Evolutionary conservation across 2,888 invertebrate species (phyloP), one percentile per base, ranked within the genome.

Genomic region (Dasysyrphus albostriatus): DNA sequence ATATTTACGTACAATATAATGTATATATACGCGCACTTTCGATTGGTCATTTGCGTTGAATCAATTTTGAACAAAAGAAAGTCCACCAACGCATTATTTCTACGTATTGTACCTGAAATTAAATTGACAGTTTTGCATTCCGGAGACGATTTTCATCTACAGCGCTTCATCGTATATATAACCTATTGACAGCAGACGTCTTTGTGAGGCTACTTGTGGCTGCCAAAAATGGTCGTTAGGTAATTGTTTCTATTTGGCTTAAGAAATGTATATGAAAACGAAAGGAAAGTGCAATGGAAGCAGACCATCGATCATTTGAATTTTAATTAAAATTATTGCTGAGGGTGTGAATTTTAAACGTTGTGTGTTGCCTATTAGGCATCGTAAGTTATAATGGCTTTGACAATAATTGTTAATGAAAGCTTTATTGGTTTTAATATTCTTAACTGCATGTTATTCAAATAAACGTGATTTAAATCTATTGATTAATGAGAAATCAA

Each of bases 71-170:
- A 72, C 83, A 79, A 85, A 85, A 85, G 84, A 85, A 85, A 85
- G 84, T 85, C 16, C 84, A 73, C 73, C 84, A 85, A 73, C 76
- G 73, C 59, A 29, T n/a, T 5, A 1, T 12, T 24, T 77, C 3
- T 12, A 42, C 14, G 49, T n/a, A 19, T 42, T 63, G 72, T 70
- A 81, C 76, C 19, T 72, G 84, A 72, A 73, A 73, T 81, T 74
- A 81, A 85, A 67, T 76, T 63, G 69, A 79, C 61, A 74, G 77
- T 85, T 61, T 84, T 85, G 42, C 76, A 85, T 81, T 85, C 81
- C 54, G 37, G 32, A 12, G 72, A 61, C 67, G 72, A 77, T 16
- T 65, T 61, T 59, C 65, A 51, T 70, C n/a, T 44, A 37, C 19
- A 79, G 16, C 65, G 24, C 34, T 42, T 24, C 9, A 32, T 54